phyloP scores from a whole-genome alignment of 2,113 vertebrate species.

The Nothobranchius kuhntae region DNA sequence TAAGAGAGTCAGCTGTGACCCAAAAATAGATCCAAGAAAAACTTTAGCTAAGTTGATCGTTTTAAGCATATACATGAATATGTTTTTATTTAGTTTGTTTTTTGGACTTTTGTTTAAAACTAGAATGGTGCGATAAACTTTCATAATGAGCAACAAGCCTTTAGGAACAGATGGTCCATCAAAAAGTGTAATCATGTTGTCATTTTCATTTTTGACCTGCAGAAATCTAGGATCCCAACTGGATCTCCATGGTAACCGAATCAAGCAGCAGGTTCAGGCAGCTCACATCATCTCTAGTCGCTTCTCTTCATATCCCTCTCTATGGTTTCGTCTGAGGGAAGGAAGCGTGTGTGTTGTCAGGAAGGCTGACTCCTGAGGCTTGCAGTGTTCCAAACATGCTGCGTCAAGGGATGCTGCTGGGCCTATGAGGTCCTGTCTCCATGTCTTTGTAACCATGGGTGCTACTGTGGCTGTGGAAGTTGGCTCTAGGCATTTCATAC shows the following conservation, averaged over 20 bases:
- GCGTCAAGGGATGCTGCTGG: constrained; percentile 56
- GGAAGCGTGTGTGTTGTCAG: constrained; percentile 43
- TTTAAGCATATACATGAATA: too few relatives aligned
- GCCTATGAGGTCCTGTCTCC: constrained; percentile 70
- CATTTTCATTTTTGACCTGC: constrained; percentile 42
- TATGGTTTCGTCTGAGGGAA: background rate
- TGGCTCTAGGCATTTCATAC: constrained; percentile 47
- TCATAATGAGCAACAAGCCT: too few relatives aligned
- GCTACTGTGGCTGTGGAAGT: constrained; percentile 51
- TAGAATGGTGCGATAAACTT: background rate
- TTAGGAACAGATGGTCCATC: background rate
- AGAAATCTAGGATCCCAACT: constrained; percentile 56
- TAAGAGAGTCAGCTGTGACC: too few relatives aligned
- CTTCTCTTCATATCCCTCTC: constrained; percentile 12
- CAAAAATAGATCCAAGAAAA: too few relatives aligned
- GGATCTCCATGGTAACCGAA: constrained; percentile 64
- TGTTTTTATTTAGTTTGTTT: too few relatives aligned
- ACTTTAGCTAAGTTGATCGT: too few relatives aligned
- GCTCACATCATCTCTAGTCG: background rate
- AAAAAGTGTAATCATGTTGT: background rate
- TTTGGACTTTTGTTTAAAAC: background rate
- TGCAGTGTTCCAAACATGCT: constrained; percentile 59
- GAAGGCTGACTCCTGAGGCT: constrained; percentile 59
- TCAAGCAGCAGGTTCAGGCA: constrained; percentile 18
- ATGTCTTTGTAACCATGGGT: constrained; percentile 78